Evolutionary conservation across 2,888 invertebrate species (phyloP).

Genomic region (Trichogramma dendrolimi): DNA sequence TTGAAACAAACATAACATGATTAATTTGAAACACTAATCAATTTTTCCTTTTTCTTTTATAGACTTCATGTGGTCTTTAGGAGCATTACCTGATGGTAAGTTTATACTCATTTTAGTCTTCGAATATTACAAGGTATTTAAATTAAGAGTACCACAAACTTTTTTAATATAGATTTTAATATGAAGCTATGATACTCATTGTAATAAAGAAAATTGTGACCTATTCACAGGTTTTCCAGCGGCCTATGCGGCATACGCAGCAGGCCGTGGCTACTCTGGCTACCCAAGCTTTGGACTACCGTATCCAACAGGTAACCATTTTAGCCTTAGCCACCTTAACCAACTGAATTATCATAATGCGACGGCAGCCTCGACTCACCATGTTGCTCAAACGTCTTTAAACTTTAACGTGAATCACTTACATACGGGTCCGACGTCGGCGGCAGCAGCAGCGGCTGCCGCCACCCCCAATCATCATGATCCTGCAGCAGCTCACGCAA

Average conservation of each 20-base stretch:
- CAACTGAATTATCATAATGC: conserved; percentile 56
- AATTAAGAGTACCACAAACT: no score
- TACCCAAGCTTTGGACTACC: conserved; percentile 97
- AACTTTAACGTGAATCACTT: conserved; percentile 54
- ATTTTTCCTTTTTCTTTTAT: conserved; percentile 59
- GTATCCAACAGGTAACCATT: conserved; percentile 93
- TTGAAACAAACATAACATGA: no score
- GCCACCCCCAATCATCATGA: conserved; percentile 31
- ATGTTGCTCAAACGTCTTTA: conserved; percentile 30
- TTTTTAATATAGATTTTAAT: no score
- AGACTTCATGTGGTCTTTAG: conserved; percentile 99
- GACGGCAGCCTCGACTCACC: neutral
- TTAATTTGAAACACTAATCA: conserved; percentile 38
- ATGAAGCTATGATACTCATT: conserved; percentile 14
- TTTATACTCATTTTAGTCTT: conserved; percentile 40
- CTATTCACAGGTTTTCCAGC: conserved; percentile 81
- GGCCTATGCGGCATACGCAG: conserved; percentile 93
- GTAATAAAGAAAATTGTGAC: conserved; percentile 27
- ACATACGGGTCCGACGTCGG: conserved; percentile 50
- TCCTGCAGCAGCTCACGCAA: conserved; percentile 47
- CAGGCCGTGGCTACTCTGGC: conserved; percentile 94
- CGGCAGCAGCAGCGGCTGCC: conserved; percentile 15
- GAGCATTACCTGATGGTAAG: conserved; percentile 96
- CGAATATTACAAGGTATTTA: no score
- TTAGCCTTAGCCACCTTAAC: conserved; percentile 74